phyloP scores from a whole-genome alignment of 2,888 invertebrate genomes.

The Byasa hedistus region DNA sequence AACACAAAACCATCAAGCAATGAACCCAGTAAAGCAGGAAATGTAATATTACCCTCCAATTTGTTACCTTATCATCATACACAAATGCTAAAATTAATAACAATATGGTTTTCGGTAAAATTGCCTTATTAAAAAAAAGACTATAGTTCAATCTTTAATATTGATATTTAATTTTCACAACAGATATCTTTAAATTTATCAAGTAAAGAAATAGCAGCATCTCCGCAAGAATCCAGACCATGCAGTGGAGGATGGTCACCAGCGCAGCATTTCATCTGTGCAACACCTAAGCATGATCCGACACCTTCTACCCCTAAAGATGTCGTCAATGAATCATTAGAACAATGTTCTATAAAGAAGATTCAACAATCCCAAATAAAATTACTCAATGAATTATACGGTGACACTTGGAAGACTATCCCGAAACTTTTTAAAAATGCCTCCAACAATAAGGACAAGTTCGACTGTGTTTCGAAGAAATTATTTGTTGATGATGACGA shows the following conservation, averaged over 20 bases:
- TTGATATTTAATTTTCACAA: conserved; percentile 26
- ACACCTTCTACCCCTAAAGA: conserved; percentile 66
- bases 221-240: conserved; percentile 42
- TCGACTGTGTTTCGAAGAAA: conserved; percentile 57
- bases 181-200: conserved; percentile 64
- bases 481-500: conserved; percentile 57
- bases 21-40: conserved; percentile 56
- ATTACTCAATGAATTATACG: conserved; percentile 75
- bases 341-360: conserved; percentile 65
- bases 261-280: conserved; percentile 63
- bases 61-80: no score
- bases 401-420: conserved; percentile 77
- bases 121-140: no score
- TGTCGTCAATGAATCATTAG: conserved; percentile 59
- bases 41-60: conserved; percentile 45
- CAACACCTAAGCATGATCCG: conserved; percentile 54
- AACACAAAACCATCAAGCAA: conserved; percentile 35
- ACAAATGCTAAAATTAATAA: no score
- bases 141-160: not conserved
- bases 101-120: no score
- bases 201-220: conserved; percentile 36
- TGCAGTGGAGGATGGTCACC: conserved; percentile 70
- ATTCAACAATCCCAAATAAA: conserved; percentile 67
- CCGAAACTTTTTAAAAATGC: conserved; percentile 65
- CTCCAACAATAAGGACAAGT: conserved; percentile 49